Evolutionary conservation across 1,140 invertebrate species (phyloP).

Genomic region (Hydropsyche tenuis): DNA sequence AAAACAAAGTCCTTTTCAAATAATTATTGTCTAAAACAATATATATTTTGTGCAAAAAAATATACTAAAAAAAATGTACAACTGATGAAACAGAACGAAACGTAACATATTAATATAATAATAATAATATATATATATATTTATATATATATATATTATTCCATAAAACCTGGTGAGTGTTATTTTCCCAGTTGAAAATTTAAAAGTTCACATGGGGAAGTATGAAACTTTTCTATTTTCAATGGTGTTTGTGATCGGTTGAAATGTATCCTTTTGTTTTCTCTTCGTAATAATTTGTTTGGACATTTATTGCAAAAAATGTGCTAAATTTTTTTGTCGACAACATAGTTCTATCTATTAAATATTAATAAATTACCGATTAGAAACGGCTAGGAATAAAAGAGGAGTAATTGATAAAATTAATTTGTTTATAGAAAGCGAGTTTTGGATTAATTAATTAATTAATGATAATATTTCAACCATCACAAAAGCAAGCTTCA

Average conservation of each 20-base stretch:
- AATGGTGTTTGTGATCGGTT: conserved; percentile 41
- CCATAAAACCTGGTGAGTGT: neutral
- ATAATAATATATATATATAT: neutral
- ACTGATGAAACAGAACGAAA: conserved; percentile 33
- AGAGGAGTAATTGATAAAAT: conserved; percentile 11
- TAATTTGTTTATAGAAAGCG: neutral
- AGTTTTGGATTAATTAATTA: conserved; percentile 13
- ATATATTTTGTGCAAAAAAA: conserved; percentile 47
- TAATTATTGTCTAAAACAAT: conserved; percentile 50
- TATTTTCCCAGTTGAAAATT: conserved; percentile 28
- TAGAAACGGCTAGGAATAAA: conserved; percentile 10
- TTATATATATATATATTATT: conserved; percentile 2
- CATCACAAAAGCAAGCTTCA: conserved; percentile 48
- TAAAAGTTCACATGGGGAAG: conserved; percentile 44
- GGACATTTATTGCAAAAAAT: conserved; percentile 24
- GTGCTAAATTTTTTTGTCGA: conserved; percentile 14
- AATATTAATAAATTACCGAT: conserved; percentile 17
- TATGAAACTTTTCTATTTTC: conserved; percentile 40
- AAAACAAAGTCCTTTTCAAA: conserved; percentile 41
- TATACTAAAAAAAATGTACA: conserved; percentile 42
- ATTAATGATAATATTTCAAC: conserved; percentile 47
- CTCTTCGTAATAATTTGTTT: conserved; percentile 5
- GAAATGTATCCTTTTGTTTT: conserved; percentile 38
- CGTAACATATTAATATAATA: neutral
- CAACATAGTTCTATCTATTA: conserved; percentile 27